These are phyloP conservation scores for Poecilus cupreus DNA, from an alignment of 2,888 invertebrate species.

Conservation along the genomic window DNA sequence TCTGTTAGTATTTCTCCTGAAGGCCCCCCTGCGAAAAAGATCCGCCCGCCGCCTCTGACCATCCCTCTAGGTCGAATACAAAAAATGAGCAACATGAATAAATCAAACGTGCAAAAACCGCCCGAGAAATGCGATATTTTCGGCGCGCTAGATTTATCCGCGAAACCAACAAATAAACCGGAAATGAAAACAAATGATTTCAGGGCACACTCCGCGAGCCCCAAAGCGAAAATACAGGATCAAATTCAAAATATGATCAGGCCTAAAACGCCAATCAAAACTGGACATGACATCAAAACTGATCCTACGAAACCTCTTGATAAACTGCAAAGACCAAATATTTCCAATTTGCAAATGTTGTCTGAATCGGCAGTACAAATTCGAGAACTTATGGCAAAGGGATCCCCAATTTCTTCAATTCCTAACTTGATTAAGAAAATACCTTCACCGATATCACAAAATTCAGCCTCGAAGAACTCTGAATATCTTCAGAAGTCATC, in stretches of 20 bases:
- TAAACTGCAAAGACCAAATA: slow-evolving; percentile 57
- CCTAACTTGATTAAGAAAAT: slow-evolving; percentile 53
- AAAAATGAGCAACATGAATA: slow-evolving; percentile 65
- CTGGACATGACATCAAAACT: not conserved
- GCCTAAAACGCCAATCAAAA: slow-evolving; percentile 47
- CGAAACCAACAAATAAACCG: slow-evolving; percentile 47
- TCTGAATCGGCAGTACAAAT: slow-evolving; percentile 68
- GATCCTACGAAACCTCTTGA: slow-evolving; percentile 33
- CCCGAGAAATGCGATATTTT: slow-evolving; percentile 72
- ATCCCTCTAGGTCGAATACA: slow-evolving; percentile 74
- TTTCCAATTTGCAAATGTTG: slow-evolving; percentile 77
- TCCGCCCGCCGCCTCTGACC: slow-evolving; percentile 74
- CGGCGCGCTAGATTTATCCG: slow-evolving; percentile 73
- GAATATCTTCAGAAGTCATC: not conserved
- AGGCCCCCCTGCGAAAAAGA: slow-evolving; percentile 67
- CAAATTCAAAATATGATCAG: slow-evolving; percentile 35
- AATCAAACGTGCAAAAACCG: slow-evolving; percentile 68
- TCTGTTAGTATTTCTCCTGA: slow-evolving; percentile 39
- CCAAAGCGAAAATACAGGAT: slow-evolving; percentile 41
- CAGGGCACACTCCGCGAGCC: slow-evolving; percentile 35
- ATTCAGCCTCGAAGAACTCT: slow-evolving; percentile 6
- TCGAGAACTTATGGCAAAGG: slow-evolving; percentile 65
- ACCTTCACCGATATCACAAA: slow-evolving; percentile 18
- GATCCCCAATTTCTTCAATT: slow-evolving; percentile 13
- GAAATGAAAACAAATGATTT: slow-evolving; percentile 60